These are phyloP conservation scores for Periophthalmodon schlosseri DNA, from an alignment of 2,113 vertebrate species.

Conservation along the genomic window DNA sequence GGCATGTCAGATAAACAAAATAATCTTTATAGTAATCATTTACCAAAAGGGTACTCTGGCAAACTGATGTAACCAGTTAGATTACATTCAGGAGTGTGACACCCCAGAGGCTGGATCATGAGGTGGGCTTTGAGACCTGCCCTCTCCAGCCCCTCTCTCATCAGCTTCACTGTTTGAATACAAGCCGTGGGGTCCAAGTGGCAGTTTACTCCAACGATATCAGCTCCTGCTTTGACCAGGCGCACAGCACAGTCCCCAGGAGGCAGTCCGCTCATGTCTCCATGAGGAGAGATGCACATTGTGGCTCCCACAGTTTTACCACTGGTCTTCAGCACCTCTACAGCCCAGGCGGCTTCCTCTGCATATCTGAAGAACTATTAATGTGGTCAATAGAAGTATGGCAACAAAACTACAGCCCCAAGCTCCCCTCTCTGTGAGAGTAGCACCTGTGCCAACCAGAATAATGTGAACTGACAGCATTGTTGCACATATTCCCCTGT, in stretches of 20 bases:
- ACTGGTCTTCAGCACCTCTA: slow-evolving; percentile 85
- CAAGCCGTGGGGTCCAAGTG: slow-evolving; percentile 87
- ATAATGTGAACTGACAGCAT: background rate
- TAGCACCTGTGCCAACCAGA: background rate
- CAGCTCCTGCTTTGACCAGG: slow-evolving; percentile 90
- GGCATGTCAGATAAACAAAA: background rate
- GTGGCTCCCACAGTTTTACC: slow-evolving; percentile 86
- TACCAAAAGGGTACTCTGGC: slow-evolving; percentile 93
- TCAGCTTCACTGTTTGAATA: slow-evolving; percentile 83
- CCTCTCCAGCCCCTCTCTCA: slow-evolving; percentile 88
- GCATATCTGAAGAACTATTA: slow-evolving; percentile 89
- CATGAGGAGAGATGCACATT: slow-evolving; percentile 89
- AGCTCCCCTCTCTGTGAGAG: too few relatives aligned
- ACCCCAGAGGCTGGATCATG: slow-evolving; percentile 89
- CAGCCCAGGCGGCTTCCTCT: slow-evolving; percentile 92
- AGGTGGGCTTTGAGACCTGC: slow-evolving; percentile 86
- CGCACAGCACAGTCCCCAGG: slow-evolving; percentile 89
- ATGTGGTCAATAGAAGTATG: background rate
- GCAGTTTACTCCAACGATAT: slow-evolving; percentile 90
- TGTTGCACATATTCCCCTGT: background rate
- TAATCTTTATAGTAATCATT: background rate
- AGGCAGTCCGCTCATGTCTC: slow-evolving; percentile 83
- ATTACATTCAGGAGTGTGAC: slow-evolving; percentile 89
- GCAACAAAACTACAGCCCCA: background rate
- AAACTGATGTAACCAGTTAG: slow-evolving; percentile 88